A percentile compares a stretch with the other conserved stretches of the same genome.
Conservation (phyloP, 2,113 vertebrate species). For the Fukomys damarensis region DNA sequence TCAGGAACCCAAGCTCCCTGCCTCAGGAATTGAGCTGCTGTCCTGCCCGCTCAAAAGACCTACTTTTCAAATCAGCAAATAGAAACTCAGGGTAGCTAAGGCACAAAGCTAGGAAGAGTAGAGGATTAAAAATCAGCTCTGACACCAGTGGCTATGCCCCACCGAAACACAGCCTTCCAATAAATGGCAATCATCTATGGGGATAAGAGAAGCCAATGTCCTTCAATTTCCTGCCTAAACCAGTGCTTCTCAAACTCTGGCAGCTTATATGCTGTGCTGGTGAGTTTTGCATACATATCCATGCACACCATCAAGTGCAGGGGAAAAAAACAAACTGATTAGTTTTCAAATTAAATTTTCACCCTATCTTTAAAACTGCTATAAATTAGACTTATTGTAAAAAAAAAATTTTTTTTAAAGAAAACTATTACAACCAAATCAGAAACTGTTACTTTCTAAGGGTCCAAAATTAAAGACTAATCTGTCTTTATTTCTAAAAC, state of each 20-base stretch:
- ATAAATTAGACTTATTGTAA: neutral
- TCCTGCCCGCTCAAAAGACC: neutral
- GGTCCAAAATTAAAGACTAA: neutral
- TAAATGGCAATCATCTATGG: neutral
- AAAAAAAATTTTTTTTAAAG: neutral
- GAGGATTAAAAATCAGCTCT: neutral
- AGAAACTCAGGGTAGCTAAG: neutral
- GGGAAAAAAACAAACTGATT: neutral
- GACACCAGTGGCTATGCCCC: rapidly evolving
- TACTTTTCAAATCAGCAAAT: neutral
- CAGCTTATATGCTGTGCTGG: rapidly evolving
- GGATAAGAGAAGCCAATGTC: neutral
- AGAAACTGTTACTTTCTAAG: neutral
- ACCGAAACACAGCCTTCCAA: neutral
- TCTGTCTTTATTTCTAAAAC: neutral
- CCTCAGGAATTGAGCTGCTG: neutral
- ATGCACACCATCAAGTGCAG: neutral
- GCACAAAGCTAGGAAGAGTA: neutral
- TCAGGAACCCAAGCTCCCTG: neutral
- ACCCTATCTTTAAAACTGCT: neutral
- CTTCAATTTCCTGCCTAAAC: neutral
- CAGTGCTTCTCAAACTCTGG: rapidly evolving
- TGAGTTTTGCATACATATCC: neutral
- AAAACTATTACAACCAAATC: slow-evolving; percentile 6
- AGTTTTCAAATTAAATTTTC: slow-evolving; percentile 13